Evolutionary conservation across 2,888 invertebrate species (phyloP).

Genomic region (Toxonevra muliebris): DNA sequence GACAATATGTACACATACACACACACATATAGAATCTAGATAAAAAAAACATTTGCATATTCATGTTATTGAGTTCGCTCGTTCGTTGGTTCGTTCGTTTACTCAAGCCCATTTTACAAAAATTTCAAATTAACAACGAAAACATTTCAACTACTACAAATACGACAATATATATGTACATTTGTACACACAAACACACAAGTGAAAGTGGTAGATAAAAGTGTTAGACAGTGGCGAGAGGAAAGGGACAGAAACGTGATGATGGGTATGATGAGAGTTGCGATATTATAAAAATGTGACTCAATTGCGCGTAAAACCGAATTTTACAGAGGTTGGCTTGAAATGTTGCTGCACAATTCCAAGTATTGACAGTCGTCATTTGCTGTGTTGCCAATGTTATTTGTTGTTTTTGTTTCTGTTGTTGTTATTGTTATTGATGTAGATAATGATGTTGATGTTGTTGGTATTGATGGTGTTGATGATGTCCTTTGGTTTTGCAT

Average conservation of each 20-base stretch:
- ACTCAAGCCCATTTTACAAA: neutral
- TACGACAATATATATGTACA: too few species aligned
- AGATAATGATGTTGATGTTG: too few species aligned
- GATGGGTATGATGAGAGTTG: neutral
- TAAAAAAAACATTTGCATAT: neutral
- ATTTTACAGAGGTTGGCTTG: slow-evolving; percentile 22
- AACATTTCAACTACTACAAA: too few species aligned
- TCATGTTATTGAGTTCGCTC: neutral
- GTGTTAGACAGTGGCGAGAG: too few species aligned
- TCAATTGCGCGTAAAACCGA: slow-evolving; percentile 21
- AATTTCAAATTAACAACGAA: too few species aligned
- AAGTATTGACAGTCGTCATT: neutral
- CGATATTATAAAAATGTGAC: neutral
- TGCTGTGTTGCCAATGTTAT: slow-evolving; percentile 5
- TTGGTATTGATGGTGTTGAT: too few species aligned
- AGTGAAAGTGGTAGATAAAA: too few species aligned
- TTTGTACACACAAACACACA: too few species aligned
- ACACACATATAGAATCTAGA: neutral
- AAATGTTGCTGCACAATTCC: slow-evolving; percentile 6
- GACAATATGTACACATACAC: neutral
- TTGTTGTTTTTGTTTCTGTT: neutral
- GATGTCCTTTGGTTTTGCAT: too few species aligned
- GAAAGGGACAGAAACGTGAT: too few species aligned
- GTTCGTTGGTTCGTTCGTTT: neutral
- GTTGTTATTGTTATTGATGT: neutral